Percentiles rank a stretch among this genome's conserved stretches.
phyloP scores from a whole-genome alignment of 2,888 invertebrate species.

The Noctua comes region DNA sequence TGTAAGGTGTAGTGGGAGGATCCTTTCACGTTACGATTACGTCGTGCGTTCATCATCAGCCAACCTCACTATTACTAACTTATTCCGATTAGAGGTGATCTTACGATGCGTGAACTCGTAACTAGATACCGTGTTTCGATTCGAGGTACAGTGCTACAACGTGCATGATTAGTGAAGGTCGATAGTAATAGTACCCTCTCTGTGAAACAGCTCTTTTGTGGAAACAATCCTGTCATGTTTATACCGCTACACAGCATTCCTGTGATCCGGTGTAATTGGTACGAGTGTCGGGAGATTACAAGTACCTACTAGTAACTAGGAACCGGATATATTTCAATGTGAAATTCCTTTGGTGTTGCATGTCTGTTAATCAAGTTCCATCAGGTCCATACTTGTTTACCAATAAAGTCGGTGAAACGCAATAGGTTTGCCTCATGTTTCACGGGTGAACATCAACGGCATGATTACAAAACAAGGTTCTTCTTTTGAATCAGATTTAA shows the following conservation, averaged over 20 bases:
- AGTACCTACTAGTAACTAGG: not conserved
- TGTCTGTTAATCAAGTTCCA: not conserved
- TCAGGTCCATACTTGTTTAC: too few species aligned
- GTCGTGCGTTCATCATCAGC: not conserved
- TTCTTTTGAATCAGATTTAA: not conserved
- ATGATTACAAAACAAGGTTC: not conserved
- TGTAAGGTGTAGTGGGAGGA: too few species aligned
- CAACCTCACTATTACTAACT: too few species aligned
- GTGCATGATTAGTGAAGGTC: not conserved
- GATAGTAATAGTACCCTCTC: not conserved
- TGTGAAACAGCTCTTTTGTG: not conserved
- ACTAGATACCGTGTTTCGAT: not conserved
- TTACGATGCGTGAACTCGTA: too few species aligned
- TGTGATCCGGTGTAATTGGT: not conserved
- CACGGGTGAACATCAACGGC: not conserved
- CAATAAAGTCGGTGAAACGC: not conserved
- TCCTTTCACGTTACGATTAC: too few species aligned
- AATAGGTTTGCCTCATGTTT: not conserved
- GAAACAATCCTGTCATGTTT: not conserved
- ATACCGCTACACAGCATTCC: not conserved
- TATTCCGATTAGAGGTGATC: too few species aligned
- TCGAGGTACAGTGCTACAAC: not conserved
- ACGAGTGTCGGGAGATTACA: too few species aligned
- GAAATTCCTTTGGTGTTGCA: not conserved
- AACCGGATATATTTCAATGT: not conserved